Evolutionary conservation across 2,113 vertebrate species (phyloP).

Genomic region (Taxidea taxus): DNA sequence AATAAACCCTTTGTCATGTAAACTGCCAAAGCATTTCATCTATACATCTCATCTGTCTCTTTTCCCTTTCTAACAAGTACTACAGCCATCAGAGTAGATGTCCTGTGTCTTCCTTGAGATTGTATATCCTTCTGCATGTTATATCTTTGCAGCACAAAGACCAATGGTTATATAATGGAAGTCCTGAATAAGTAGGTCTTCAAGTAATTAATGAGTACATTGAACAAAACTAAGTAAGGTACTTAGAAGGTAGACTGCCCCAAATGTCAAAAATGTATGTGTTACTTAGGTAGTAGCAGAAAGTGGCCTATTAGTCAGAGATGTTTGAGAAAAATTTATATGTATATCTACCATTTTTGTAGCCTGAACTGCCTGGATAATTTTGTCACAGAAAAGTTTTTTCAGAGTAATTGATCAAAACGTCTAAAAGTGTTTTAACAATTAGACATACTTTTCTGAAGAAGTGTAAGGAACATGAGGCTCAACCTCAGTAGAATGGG

Average conservation of each 20-base stretch:
- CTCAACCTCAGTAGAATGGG: background rate
- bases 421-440: constrained; percentile 4
- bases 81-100: background rate
- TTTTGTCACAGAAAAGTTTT: background rate
- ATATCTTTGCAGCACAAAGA: background rate
- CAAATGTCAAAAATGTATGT: background rate
- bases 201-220: background rate
- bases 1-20: background rate
- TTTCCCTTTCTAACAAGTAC: background rate
- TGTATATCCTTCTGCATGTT: background rate
- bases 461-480: background rate
- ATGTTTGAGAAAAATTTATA: background rate
- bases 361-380: background rate
- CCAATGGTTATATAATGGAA: background rate
- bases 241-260: background rate
- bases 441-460: background rate
- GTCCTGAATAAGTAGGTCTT: background rate
- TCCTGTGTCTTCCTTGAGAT: background rate
- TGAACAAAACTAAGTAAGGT: constrained; percentile 16
- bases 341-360: background rate
- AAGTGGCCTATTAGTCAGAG: background rate
- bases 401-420: constrained; percentile 33
- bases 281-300: background rate
- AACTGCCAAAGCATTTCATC: background rate
- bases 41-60: background rate